Evolutionary conservation across 1,140 invertebrate species (phyloP), one percentile per base, ranked within the genome.

Genomic region (Notospermus geniculatus): DNA sequence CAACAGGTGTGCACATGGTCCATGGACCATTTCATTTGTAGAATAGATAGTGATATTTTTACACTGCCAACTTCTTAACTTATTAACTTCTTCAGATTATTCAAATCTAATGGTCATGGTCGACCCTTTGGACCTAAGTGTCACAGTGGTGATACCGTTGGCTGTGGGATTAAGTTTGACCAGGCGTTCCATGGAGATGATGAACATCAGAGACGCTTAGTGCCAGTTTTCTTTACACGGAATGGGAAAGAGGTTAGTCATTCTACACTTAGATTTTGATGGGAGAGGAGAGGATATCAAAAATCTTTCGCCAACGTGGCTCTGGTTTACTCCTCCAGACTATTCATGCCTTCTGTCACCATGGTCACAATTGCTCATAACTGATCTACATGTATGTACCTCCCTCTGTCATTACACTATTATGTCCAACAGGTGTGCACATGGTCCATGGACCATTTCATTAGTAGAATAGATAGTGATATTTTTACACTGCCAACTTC

Each of bases 211-310:
- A 59, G 62, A 22, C 60, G 68, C 1, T 62, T 69, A 19, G 75
- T 78, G 30, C 74, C 75, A 54, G 78, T 84, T 22, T 84, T 83
- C 71, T 84, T 84, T 63, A 83, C 83, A 43, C 75, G 74, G 60
- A 84, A 84, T 72, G 81, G 83, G 22, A 81, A 80, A 71, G 83
- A 84, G 74, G 82, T 83, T 69, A 57, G 53, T 53, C 11, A 43
- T 43, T 13, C 39, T 43, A 43, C 11, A 13, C 11, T 11, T 43
- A 11, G 19, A 13, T 19, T 43, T 43, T 19, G 19, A 19, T 11
- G 19, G 19, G 39, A 13, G 39, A 13, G 19, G 39, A n/a, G n/a
- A n/a, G n/a, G n/a, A n/a, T 43, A 13, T 43, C 39, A 13, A 13
- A 11, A 43, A 43, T 19, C 39, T 43, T 43, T 43, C 11, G 39